Evolutionary conservation across 2,888 invertebrate species (phyloP), one percentile per base, ranked within the genome.

Genomic region (Oasisia sp.): DNA sequence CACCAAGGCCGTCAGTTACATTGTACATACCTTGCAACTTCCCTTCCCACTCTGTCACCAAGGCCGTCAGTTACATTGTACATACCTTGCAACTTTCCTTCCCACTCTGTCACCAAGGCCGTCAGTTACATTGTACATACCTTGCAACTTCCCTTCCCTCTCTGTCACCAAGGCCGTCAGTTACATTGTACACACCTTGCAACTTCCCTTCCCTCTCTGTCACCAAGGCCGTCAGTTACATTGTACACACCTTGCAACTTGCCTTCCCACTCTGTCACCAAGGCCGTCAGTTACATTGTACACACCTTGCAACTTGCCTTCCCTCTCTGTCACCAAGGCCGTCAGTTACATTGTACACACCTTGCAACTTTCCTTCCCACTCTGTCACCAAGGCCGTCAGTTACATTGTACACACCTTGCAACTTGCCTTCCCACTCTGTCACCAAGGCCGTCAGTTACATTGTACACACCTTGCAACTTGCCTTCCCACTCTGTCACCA

Each of bases 121-220:
- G 95, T 95, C 93, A 96, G 93, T 38, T n/a, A n/a, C n/a, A n/a
- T n/a, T n/a, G n/a, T n/a, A n/a, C n/a, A n/a, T 56, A 56, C 56
- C 56, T 56, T 56, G 38, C 12, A 32, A 90, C 50, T 94, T 94
- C 32, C 94, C 93, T 94, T 45, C 94, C 93, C 94, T 94, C 91
- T 95, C 95, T 9, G 95, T 94, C 11, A 95, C 94, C 11, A 95
- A 94, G 91, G 94, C 94, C 0, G 95, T 95, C 93, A 96, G 93
- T 38, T 56, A n/a, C n/a, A n/a, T n/a, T n/a, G n/a, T n/a, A n/a
- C n/a, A n/a, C n/a, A 56, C 56, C 56, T 56, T 56, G 38, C 12
- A 32, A 90, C 50, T 94, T 94, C 32, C 94, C 93, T 94, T 45
- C 94, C 93, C 94, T 94, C 91, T 95, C 95, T 9, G 95, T 94